phyloP scores from a whole-genome alignment of 2,797 vertebrate species.

The Chelonia mydas region DNA sequence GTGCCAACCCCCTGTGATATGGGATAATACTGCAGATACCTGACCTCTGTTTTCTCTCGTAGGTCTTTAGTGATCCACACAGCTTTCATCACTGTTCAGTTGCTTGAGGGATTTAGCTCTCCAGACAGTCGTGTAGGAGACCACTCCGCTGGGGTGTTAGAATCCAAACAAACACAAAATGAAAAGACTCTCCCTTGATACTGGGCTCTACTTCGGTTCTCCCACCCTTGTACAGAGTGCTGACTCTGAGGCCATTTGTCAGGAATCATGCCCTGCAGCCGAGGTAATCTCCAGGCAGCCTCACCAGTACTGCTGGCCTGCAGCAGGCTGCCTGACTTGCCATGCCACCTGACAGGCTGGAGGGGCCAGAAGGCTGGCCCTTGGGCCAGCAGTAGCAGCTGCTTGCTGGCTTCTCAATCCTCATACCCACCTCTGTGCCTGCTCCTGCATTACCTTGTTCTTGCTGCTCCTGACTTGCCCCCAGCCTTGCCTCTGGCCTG shows the following conservation, averaged over 20 bases:
- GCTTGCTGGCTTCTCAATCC: neutral
- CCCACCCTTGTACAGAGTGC: neutral
- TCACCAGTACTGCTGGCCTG: too few species aligned
- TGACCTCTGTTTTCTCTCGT: neutral
- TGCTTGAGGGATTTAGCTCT: neutral
- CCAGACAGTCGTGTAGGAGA: neutral
- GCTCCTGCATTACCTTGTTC: neutral
- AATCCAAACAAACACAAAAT: neutral
- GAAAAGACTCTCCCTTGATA: neutral
- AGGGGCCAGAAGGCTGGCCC: too few species aligned
- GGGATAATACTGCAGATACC: neutral
- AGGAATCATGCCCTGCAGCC: too few species aligned
- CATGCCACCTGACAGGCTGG: too few species aligned
- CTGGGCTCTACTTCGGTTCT: neutral
- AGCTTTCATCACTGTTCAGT: neutral
- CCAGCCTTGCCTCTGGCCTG: neutral
- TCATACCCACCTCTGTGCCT: neutral
- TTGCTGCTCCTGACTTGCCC: too few species aligned
- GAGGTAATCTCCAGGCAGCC: too few species aligned
- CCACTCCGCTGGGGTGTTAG: neutral
- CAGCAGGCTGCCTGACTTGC: too few species aligned
- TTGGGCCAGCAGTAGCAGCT: neutral
- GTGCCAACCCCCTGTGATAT: neutral
- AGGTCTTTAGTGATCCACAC: neutral
- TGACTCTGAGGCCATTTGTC: neutral